Conservation (phyloP, 2,888 invertebrate species). For the Cactoblastis cactorum region DNA sequence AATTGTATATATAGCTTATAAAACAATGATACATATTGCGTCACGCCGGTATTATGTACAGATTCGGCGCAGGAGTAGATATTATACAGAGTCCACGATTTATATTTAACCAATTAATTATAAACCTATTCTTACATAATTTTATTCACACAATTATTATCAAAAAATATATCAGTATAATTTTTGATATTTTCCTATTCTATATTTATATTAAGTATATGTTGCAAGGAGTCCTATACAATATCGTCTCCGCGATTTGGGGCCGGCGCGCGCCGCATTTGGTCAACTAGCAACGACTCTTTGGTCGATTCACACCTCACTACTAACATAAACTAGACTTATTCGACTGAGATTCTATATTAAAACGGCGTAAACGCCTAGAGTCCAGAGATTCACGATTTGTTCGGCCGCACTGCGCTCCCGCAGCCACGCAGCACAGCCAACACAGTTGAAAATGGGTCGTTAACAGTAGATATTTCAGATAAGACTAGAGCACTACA, state of each 20-base stretch:
- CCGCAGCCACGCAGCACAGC: constrained; percentile 4
- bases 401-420: constrained; percentile 8
- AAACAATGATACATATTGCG: background rate
- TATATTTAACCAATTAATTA: too few species aligned
- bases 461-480: background rate
- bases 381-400: constrained; percentile 12
- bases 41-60: constrained; percentile 6
- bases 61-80: background rate
- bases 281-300: constrained; percentile 49
- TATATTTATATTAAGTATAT: too few species aligned
- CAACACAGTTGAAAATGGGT: background rate
- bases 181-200: too few species aligned
- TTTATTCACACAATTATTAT: too few species aligned
- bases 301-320: constrained; percentile 12
- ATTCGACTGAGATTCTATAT: constrained; percentile 54
- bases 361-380: constrained; percentile 11
- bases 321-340: constrained; percentile 32
- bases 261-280: constrained; percentile 31
- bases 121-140: too few species aligned
- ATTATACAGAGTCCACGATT: background rate
- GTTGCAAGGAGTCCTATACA: background rate
- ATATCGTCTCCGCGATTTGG: constrained; percentile 6
- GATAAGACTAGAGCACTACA: background rate
- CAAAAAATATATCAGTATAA: too few species aligned
- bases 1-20: constrained; percentile 1